A percentile compares a stretch with the other conserved stretches of the same genome.
Evolutionary conservation across 2,888 invertebrate genomes (phyloP).

Genomic region (Odontothrips loti): DNA sequence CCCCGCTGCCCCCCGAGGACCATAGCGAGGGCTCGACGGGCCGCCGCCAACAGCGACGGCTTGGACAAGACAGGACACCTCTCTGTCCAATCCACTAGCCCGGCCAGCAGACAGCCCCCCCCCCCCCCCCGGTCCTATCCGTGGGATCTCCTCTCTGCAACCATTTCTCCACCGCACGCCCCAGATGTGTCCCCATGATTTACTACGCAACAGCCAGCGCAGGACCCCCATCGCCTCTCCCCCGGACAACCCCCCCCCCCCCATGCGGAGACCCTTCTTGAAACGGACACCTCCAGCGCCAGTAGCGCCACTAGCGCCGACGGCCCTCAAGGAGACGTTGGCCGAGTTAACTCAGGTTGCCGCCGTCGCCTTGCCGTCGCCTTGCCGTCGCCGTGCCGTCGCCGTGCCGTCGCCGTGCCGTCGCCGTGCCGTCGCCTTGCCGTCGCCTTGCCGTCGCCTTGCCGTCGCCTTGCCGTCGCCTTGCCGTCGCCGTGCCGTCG

Average conservation of each 20-base stretch:
- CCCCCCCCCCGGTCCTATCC: neutral
- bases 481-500: neutral
- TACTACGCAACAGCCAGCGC: conserved; percentile 9
- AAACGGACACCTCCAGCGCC: too few relatives aligned
- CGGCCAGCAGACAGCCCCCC: neutral
- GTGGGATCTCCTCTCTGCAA: conserved; percentile 3
- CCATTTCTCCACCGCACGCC: conserved; percentile 18
- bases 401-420: neutral
- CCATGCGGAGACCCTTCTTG: neutral
- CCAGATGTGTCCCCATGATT: conserved; percentile 26
- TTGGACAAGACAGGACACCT: neutral
- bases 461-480: too few relatives aligned
- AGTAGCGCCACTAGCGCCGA: too few relatives aligned
- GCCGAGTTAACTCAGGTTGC: too few relatives aligned
- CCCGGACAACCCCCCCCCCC: neutral
- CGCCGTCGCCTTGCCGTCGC: too few relatives aligned
- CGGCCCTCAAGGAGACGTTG: neutral
- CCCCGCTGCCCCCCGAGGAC: neutral
- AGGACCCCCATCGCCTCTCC: too few relatives aligned
- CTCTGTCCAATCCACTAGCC: conserved; percentile 21
- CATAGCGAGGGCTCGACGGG: neutral
- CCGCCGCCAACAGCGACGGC: neutral
- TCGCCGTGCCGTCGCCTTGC: neutral
- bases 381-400: neutral
- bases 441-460: too few relatives aligned